Conservation (phyloP, 2,797 vertebrate species). For the Gastrophryne carolinensis region DNA sequence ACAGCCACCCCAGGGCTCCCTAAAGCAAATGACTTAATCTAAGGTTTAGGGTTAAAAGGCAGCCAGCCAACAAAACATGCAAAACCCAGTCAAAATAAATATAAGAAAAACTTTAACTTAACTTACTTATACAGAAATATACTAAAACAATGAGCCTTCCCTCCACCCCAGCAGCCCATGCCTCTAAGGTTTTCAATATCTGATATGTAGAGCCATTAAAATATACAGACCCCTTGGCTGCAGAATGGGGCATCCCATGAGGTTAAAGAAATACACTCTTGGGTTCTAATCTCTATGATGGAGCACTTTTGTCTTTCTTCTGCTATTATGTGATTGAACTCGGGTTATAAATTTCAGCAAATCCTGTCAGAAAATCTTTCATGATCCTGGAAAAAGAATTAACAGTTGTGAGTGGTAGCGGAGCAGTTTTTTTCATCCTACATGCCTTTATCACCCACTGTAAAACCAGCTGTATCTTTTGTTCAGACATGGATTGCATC, state of each 20-base stretch:
- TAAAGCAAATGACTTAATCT: too few species aligned
- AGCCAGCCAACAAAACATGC: too few species aligned
- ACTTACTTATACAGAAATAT: neutral
- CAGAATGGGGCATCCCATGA: neutral
- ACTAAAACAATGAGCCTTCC: neutral
- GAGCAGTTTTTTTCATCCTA: slow-evolving; percentile 33
- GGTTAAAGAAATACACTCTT: slow-evolving; percentile 32
- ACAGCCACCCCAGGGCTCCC: too few species aligned
- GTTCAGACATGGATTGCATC: slow-evolving; percentile 40
- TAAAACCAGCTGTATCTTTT: slow-evolving; percentile 48
- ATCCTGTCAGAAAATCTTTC: slow-evolving; percentile 50
- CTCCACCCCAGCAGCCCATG: neutral
- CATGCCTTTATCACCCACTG: slow-evolving; percentile 45
- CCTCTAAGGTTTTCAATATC: neutral
- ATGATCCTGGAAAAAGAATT: slow-evolving; percentile 42
- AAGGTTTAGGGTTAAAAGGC: too few species aligned
- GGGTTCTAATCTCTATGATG: slow-evolving; percentile 39
- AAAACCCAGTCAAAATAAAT: too few species aligned
- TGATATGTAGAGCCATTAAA: slow-evolving; percentile 35
- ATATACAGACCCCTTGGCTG: slow-evolving; percentile 22
- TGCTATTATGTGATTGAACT: slow-evolving; percentile 42
- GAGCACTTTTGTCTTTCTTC: slow-evolving; percentile 32
- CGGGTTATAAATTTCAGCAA: slow-evolving; percentile 47
- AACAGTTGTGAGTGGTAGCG: slow-evolving; percentile 44
- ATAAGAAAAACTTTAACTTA: too few species aligned